phyloP scores from a whole-genome alignment of 2,113 vertebrate genomes.

The Dasypus novemcinctus region DNA sequence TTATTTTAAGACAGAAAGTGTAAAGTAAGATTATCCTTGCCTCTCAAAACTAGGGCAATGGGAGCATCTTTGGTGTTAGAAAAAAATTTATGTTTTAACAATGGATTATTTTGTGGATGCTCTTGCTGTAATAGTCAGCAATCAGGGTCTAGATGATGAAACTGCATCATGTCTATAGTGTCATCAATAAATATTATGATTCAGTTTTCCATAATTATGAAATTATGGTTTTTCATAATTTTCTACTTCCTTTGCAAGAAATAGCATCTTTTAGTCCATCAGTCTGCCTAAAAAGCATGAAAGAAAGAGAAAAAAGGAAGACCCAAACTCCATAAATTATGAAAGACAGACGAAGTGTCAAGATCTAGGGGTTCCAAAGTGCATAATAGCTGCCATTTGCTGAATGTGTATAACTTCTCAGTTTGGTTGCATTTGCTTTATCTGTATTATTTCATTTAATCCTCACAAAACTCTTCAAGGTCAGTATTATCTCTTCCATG shows the following conservation, averaged over 20 bases:
- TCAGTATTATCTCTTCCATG: constrained; percentile 2
- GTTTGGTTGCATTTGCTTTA: background rate
- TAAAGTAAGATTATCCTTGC: constrained; percentile 18
- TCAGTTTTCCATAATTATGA: too few species aligned
- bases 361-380: background rate
- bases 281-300: background rate
- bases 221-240: constrained; percentile 2
- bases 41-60: background rate
- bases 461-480: background rate
- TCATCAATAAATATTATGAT: background rate
- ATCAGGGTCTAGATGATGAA: constrained; percentile 4
- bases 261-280: background rate
- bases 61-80: constrained; percentile 13
- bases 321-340: background rate
- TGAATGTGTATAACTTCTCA: background rate
- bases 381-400: background rate
- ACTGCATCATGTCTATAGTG: background rate
- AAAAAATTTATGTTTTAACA: background rate
- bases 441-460: constrained; percentile 13
- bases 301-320: background rate
- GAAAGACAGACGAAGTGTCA: background rate
- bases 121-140: background rate
- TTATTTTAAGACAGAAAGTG: constrained; percentile 34
- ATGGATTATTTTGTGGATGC: constrained; percentile 6
- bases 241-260: constrained; percentile 16